phyloP scores from a whole-genome alignment of 92 coral and sea anemone genomes.

The Paragorgia papillata region DNA sequence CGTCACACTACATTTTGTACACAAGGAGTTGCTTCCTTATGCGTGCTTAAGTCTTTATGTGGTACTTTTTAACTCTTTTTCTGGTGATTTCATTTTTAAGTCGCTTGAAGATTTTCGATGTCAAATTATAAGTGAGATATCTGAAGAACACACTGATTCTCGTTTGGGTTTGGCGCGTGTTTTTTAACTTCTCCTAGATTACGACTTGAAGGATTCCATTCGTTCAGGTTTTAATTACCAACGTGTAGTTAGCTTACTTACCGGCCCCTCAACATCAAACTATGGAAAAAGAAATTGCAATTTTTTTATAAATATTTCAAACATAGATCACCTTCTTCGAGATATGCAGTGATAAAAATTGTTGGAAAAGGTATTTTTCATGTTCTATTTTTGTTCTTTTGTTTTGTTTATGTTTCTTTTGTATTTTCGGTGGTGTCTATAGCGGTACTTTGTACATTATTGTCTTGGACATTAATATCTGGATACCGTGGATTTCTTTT shows the following conservation, averaged over 20 bases:
- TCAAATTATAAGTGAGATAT: too few relatives aligned
- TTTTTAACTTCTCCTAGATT: too few relatives aligned
- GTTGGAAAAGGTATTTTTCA: not conserved
- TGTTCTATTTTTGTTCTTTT: not conserved
- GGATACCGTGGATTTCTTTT: too few relatives aligned
- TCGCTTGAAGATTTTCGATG: too few relatives aligned
- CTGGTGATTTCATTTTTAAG: not conserved
- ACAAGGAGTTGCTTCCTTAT: too few relatives aligned
- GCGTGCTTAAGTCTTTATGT: too few relatives aligned
- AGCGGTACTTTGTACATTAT: too few relatives aligned
- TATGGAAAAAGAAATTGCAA: not conserved
- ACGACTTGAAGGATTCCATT: too few relatives aligned
- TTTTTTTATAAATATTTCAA: not conserved
- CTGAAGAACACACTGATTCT: too few relatives aligned
- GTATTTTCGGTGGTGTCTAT: not conserved
- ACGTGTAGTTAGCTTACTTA: not conserved
- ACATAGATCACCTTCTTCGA: not conserved
- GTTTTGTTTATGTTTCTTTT: not conserved
- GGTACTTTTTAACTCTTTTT: not conserved
- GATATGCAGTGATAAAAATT: not conserved
- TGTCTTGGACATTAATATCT: too few relatives aligned
- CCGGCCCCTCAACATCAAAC: not conserved
- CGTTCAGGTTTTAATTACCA: not conserved
- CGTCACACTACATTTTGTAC: not conserved
- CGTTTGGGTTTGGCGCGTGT: too few relatives aligned